Conservation (phyloP, 2,888 invertebrate species). For the Toxonevra muliebris region DNA sequence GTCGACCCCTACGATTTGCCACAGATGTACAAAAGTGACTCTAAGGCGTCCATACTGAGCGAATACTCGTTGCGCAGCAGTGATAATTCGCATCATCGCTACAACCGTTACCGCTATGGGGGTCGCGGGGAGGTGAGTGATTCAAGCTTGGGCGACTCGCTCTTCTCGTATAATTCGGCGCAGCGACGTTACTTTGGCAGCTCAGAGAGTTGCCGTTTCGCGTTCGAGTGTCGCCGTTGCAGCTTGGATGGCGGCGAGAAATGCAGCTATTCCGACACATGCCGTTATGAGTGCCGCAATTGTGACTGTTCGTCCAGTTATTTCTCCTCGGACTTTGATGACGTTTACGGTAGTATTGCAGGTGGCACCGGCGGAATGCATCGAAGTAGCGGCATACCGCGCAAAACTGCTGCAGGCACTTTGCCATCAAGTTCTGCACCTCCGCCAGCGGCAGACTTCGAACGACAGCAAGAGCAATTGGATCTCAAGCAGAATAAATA, state of each 20-base stretch:
- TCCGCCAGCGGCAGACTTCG: constrained; percentile 33
- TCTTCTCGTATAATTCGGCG: constrained; percentile 53
- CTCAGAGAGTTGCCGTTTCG: constrained; percentile 63
- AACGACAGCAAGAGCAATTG: constrained; percentile 49
- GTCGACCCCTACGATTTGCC: constrained; percentile 56
- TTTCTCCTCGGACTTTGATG: constrained; percentile 65
- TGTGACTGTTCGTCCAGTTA: constrained; percentile 65
- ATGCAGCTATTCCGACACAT: constrained; percentile 64
- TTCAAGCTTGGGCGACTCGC: constrained; percentile 57
- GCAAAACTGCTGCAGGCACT: constrained; percentile 57
- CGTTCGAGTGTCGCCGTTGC: constrained; percentile 63
- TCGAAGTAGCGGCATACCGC: constrained; percentile 54
- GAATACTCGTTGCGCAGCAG: constrained; percentile 63
- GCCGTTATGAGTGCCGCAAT: constrained; percentile 63
- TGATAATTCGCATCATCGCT: constrained; percentile 56
- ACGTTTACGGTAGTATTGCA: constrained; percentile 55
- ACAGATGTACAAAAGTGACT: constrained; percentile 64
- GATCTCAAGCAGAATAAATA: constrained; percentile 64
- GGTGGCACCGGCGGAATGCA: constrained; percentile 43
- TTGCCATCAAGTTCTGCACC: constrained; percentile 47
- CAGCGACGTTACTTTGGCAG: constrained; percentile 63
- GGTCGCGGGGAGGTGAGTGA: constrained; percentile 54
- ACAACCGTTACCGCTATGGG: constrained; percentile 41
- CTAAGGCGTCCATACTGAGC: constrained; percentile 62
- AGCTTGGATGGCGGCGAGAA: constrained; percentile 61